A percentile compares a stretch with the other conserved stretches of the same genome.
Conservation (phyloP, 2,888 invertebrate species). For the Plagodis pulveraria region DNA sequence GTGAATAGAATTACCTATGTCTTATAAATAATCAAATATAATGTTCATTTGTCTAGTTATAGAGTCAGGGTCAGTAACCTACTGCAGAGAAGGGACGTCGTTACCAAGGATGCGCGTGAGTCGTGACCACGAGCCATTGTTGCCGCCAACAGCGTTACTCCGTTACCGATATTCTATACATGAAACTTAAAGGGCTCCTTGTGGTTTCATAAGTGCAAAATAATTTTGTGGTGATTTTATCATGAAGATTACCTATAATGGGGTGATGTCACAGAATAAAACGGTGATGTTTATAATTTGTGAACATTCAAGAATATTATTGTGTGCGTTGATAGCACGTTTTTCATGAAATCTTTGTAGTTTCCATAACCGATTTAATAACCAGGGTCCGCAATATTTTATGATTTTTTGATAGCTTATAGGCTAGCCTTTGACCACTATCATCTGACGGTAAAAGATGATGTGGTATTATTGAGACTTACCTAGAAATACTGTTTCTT, state of each 20-base stretch:
- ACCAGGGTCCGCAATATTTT: too few species aligned
- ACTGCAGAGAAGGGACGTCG: conserved; percentile 69
- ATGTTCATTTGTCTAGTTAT: conserved; percentile 14
- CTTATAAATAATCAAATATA: conserved; percentile 19
- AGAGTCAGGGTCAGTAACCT: conserved; percentile 66
- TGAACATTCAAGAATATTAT: too few species aligned
- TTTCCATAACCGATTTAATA: too few species aligned
- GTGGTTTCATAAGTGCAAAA: conserved; percentile 21
- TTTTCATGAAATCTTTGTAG: too few species aligned
- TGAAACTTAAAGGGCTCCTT: conserved; percentile 29
- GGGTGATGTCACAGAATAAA: too few species aligned
- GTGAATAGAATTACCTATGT: neutral
- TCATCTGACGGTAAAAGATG: too few species aligned
- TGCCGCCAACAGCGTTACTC: conserved; percentile 39
- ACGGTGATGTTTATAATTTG: too few species aligned
- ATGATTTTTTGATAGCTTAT: too few species aligned
- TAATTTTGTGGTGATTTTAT: conserved; percentile 16
- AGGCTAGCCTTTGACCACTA: too few species aligned
- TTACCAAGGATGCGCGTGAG: conserved; percentile 75
- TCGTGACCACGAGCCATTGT: conserved; percentile 69
- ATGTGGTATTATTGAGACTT: too few species aligned
- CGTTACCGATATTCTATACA: conserved; percentile 30
- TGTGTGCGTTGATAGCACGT: too few species aligned
- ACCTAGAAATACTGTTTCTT: too few species aligned
- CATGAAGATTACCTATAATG: conserved; percentile 2